A percentile compares a stretch with the other conserved stretches of the same genome.
Conservation (phyloP, 2,888 invertebrate genomes). For the Baronia brevicornis region DNA sequence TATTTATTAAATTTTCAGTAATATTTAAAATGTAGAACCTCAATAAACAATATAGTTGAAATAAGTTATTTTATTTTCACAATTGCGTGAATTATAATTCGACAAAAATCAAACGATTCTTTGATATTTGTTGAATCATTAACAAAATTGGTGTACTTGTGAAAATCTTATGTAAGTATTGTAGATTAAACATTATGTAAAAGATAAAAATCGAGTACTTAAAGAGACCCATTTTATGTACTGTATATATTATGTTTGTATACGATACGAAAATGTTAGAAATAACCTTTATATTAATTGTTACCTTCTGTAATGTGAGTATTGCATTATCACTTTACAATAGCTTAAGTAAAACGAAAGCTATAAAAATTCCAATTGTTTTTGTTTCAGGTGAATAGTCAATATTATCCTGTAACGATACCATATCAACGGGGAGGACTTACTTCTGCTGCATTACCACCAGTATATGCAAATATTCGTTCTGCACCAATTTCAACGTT, state of each 20-base stretch:
- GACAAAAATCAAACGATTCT: too few species aligned
- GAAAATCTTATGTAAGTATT: constrained; percentile 9
- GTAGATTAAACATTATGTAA: constrained; percentile 10
- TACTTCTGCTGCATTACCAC: not conserved
- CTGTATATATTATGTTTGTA: constrained; percentile 10
- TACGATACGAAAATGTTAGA: constrained; percentile 9
- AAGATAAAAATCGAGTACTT: constrained; percentile 20
- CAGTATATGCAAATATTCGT: constrained; percentile 5
- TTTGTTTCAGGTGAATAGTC: constrained; percentile 9
- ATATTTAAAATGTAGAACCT: constrained; percentile 8
- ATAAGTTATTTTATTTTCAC: constrained; percentile 1
- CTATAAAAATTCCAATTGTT: too few species aligned
- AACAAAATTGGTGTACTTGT: constrained; percentile 3
- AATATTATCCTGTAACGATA: constrained; percentile 6
- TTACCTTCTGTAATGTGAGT: constrained; percentile 19
- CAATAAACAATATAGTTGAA: constrained; percentile 6
- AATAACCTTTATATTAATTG: constrained; percentile 3
- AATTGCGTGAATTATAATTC: constrained; percentile 9
- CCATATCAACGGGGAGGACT: constrained; percentile 5
- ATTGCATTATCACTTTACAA: not conserved
- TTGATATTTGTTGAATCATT: constrained; percentile 3
- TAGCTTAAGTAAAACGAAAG: not conserved
- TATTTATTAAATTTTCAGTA: constrained; percentile 4
- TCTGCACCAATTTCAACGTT: not conserved
- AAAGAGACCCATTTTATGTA: constrained; percentile 15